Percentiles rank a stretch among this genome's conserved stretches.
These are phyloP conservation scores for Echinometra lucunter DNA, from an alignment of 53 echinoderm and acorn worm genomes.

Conservation along the genomic window DNA sequence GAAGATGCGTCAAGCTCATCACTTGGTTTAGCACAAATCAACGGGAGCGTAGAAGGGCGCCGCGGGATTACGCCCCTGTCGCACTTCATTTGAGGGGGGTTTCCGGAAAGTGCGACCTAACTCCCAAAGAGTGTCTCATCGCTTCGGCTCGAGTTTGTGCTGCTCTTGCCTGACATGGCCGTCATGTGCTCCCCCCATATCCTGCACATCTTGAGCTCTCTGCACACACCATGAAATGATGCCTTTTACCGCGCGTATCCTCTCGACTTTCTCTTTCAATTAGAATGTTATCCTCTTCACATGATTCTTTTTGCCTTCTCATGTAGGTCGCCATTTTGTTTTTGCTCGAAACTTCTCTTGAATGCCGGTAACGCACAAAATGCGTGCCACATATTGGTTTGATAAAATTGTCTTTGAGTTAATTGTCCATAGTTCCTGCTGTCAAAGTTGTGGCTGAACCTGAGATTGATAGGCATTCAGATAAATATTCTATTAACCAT, in stretches of 20 bases:
- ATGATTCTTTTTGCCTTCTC: not conserved
- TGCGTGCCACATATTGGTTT: not conserved
- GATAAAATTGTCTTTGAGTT: not conserved
- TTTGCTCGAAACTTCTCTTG: not conserved
- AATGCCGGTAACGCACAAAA: not conserved
- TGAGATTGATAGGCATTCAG: not conserved
- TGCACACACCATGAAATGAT: not conserved
- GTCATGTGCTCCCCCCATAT: constrained; percentile 50
- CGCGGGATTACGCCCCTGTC: constrained; percentile 73
- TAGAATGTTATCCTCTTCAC: not conserved
- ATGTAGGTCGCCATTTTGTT: not conserved
- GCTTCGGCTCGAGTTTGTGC: constrained; percentile 26
- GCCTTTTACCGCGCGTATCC: constrained; percentile 14
- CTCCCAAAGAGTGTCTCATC: constrained; percentile 51
- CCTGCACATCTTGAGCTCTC: not conserved
- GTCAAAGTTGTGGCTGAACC: not conserved
- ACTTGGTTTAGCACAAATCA: constrained; percentile 56
- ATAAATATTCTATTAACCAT: too few relatives aligned
- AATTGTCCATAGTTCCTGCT: not conserved
- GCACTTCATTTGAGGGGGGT: constrained; percentile 57
- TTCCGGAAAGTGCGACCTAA: constrained; percentile 62
- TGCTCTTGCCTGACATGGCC: constrained; percentile 15
- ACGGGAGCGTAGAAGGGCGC: constrained; percentile 41
- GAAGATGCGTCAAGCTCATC: constrained; percentile 45
- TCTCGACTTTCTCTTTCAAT: not conserved